Evolutionary conservation across 1,140 invertebrate genomes (phyloP).

Genomic region (Eriosoma lanigerum): DNA sequence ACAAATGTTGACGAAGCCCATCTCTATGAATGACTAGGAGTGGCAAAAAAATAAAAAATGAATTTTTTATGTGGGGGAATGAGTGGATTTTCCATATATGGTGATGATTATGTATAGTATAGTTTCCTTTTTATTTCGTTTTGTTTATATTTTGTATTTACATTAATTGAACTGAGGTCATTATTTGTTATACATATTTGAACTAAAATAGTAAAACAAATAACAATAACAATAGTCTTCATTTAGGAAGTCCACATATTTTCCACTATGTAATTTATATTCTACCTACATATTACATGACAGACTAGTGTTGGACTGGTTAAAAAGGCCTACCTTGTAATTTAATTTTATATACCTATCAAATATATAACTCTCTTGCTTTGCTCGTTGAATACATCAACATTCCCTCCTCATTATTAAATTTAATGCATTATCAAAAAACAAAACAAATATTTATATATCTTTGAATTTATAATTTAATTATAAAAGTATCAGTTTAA

Average conservation of each 20-base stretch:
- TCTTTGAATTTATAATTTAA: too few species aligned
- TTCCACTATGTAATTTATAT: neutral
- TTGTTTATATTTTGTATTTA: slow-evolving; percentile 26
- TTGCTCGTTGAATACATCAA: too few species aligned
- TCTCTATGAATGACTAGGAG: slow-evolving; percentile 34
- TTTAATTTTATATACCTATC: too few species aligned
- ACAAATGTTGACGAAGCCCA: slow-evolving; percentile 13
- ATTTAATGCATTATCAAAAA: too few species aligned
- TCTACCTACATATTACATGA: too few species aligned
- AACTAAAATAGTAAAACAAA: neutral
- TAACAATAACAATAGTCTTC: slow-evolving; percentile 1
- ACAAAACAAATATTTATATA: too few species aligned
- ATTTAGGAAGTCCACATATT: neutral
- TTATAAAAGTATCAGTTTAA: too few species aligned
- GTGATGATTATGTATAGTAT: slow-evolving; percentile 38
- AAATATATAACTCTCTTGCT: too few species aligned
- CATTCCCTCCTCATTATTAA: too few species aligned
- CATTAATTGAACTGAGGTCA: slow-evolving; percentile 8
- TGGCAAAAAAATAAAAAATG: slow-evolving; percentile 45
- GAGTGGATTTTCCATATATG: slow-evolving; percentile 46
- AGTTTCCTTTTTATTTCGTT: slow-evolving; percentile 23
- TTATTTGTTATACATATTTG: neutral
- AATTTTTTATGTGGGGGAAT: slow-evolving; percentile 47
- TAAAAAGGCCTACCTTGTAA: too few species aligned
- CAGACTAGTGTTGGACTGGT: too few species aligned